Evolutionary conservation across 2,888 invertebrate genomes (phyloP).

Genomic region (Eudasyphora cyanicolor): DNA sequence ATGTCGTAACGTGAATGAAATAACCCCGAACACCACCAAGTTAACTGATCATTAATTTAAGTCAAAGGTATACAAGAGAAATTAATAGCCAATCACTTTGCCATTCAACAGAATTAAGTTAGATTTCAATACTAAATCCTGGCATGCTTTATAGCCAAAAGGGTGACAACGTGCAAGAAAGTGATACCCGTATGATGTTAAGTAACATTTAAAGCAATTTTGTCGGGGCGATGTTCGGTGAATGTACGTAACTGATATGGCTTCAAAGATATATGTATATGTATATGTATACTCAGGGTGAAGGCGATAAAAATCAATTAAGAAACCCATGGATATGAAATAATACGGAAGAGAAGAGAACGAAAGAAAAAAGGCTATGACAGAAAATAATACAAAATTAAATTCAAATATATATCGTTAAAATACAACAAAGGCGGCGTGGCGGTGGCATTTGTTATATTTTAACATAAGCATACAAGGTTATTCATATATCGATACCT

Average conservation of each 20-base stretch:
- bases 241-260: background rate
- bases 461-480: background rate
- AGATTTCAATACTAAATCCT: too few relatives aligned
- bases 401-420: slow-evolving; percentile 1
- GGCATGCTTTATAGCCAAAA: background rate
- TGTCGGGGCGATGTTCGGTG: too few relatives aligned
- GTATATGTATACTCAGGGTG: background rate
- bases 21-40: background rate
- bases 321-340: background rate
- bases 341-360: background rate
- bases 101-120: too few relatives aligned
- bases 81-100: background rate
- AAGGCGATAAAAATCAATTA: background rate
- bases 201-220: slow-evolving; percentile 6
- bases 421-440: background rate
- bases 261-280: too few relatives aligned
- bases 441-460: background rate
- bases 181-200: background rate
- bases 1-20: too few relatives aligned
- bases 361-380: background rate
- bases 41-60: background rate
- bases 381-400: background rate
- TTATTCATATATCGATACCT: too few relatives aligned
- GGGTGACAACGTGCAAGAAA: background rate
- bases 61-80: background rate